Percentiles rank a stretch among this genome's conserved stretches.
These are phyloP conservation scores for Tauraco erythrolophus DNA, from an alignment of 2,113 vertebrate genomes.

Conservation along the genomic window DNA sequence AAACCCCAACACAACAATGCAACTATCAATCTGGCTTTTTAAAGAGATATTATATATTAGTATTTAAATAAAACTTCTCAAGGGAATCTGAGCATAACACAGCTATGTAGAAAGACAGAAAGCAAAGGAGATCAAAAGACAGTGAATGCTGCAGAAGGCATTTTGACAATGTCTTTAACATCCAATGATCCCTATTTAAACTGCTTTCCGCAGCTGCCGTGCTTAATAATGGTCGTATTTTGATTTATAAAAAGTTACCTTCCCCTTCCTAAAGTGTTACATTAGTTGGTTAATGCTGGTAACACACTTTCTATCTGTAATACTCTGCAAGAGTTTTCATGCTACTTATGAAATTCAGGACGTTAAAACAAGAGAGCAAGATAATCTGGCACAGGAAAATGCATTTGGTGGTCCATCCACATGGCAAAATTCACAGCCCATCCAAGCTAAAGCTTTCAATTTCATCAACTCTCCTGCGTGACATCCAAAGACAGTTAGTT, in stretches of 20 bases:
- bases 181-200: background rate
- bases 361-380: background rate
- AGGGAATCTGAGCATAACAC: background rate
- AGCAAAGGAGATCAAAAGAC: background rate
- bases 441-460: background rate
- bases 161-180: background rate
- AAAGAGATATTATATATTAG: background rate
- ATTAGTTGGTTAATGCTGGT: background rate
- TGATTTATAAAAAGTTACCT: background rate
- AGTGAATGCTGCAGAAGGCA: background rate
- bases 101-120: background rate
- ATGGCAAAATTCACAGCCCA: background rate
- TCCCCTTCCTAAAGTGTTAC: background rate
- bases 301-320: background rate
- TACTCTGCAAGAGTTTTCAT: background rate
- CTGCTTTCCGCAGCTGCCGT: background rate
- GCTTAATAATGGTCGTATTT: background rate
- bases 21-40: background rate
- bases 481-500: background rate
- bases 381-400: background rate
- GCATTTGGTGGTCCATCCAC: background rate
- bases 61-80: background rate
- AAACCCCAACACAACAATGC: background rate
- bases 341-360: background rate
- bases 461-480: background rate